Evolutionary conservation across 2,113 vertebrate genomes (phyloP).

Genomic region (Oplegnathus fasciatus): DNA sequence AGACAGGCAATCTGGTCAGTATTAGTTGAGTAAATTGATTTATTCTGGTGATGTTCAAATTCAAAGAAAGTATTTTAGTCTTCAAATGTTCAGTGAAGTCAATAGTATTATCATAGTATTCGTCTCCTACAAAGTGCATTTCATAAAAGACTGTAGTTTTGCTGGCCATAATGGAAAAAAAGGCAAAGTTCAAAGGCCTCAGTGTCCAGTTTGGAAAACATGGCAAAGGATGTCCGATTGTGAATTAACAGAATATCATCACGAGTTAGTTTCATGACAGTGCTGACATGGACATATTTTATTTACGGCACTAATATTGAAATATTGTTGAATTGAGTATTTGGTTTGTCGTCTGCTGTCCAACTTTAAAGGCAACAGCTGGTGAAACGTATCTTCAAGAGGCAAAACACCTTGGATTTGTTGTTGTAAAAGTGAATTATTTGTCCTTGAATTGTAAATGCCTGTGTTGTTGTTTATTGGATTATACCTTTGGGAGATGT

Average conservation of each 20-base stretch:
- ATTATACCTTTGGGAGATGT: constrained; percentile 79
- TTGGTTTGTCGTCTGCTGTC: constrained; percentile 51
- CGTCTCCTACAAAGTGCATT: constrained; percentile 23
- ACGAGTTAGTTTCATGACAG: constrained; percentile 11
- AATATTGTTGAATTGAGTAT: constrained; percentile 43
- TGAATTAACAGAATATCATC: constrained; percentile 54
- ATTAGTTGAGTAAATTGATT: constrained; percentile 37
- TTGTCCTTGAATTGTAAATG: constrained; percentile 82
- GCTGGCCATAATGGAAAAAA: constrained; percentile 3
- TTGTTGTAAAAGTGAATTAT: constrained; percentile 80
- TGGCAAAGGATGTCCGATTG: constrained; percentile 47
- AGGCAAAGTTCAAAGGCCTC: neutral
- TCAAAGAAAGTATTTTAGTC: constrained; percentile 14
- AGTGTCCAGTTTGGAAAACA: neutral
- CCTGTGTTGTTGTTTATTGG: constrained; percentile 83
- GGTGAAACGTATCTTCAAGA: constrained; percentile 51
- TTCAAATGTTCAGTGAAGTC: constrained; percentile 48
- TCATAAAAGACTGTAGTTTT: constrained; percentile 6
- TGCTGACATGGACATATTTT: constrained; percentile 41
- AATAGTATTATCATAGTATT: constrained; percentile 23
- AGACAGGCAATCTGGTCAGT: constrained; percentile 22
- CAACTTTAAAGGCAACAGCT: constrained; percentile 37
- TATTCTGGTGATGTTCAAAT: constrained; percentile 33
- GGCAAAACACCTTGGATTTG: constrained; percentile 64
- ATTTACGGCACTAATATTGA: constrained; percentile 28